Percentiles rank a stretch among this genome's conserved stretches.
Evolutionary conservation across 2,888 invertebrate species (phyloP).

Genomic region (Trichogramma dendrolimi): DNA sequence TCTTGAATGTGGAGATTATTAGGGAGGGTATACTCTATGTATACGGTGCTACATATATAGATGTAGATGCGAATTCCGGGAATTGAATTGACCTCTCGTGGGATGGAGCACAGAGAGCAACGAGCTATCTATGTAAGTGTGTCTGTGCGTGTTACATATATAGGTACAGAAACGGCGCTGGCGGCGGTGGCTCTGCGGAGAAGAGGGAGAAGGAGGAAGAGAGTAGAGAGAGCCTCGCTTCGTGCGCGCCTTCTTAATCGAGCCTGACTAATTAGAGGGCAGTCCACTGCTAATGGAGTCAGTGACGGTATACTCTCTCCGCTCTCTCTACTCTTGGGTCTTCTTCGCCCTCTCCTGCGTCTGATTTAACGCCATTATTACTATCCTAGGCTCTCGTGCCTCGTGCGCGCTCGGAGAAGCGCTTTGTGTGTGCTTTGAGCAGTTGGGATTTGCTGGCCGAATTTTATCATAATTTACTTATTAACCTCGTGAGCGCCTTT

Average conservation of each 20-base stretch:
- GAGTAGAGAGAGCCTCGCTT: slow-evolving; percentile 30
- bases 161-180: too few relatives aligned
- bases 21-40: slow-evolving; percentile 20
- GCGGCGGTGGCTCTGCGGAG: not conserved
- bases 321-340: slow-evolving; percentile 32
- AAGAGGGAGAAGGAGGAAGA: slow-evolving; percentile 22
- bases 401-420: slow-evolving; percentile 27
- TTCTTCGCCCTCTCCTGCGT: slow-evolving; percentile 31
- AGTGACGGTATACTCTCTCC: slow-evolving; percentile 34
- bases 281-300: slow-evolving; percentile 47
- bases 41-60: slow-evolving; percentile 20
- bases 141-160: too few relatives aligned
- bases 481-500: too few relatives aligned
- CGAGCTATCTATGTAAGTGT: too few relatives aligned
- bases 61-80: slow-evolving; percentile 11
- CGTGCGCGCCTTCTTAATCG: slow-evolving; percentile 40
- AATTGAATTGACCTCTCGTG: slow-evolving; percentile 22
- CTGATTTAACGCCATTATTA: slow-evolving; percentile 39
- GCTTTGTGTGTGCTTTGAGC: too few relatives aligned
- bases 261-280: slow-evolving; percentile 48
- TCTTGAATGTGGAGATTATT: slow-evolving; percentile 30
- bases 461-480: too few relatives aligned
- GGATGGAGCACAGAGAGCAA: slow-evolving; percentile 8
- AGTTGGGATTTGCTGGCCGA: too few relatives aligned
- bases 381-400: too few relatives aligned